Evolutionary conservation across 2,888 invertebrate species (phyloP).

Genomic region (Drosophila anomalata): DNA sequence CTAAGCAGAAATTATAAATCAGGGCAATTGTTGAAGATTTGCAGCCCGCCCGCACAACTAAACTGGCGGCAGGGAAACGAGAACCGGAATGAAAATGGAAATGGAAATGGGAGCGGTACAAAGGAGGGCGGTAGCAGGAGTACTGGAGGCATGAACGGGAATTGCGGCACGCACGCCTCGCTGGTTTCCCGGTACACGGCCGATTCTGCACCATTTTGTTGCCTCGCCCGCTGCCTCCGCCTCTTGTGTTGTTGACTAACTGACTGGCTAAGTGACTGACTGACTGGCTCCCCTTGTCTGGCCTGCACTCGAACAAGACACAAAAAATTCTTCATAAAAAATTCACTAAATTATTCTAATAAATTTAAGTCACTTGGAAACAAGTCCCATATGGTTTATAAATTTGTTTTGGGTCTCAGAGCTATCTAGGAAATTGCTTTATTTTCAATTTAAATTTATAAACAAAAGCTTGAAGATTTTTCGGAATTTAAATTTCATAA

Average conservation of each 20-base stretch:
- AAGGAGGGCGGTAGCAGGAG: not conserved
- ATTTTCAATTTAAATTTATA: constrained; percentile 1
- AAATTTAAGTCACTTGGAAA: not conserved
- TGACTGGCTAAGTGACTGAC: constrained; percentile 70
- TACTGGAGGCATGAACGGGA: constrained; percentile 7
- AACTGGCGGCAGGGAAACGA: constrained; percentile 47
- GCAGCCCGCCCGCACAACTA: constrained; percentile 78
- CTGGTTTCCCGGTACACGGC: constrained; percentile 35
- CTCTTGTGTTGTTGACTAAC: constrained; percentile 76
- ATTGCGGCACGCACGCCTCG: constrained; percentile 59
- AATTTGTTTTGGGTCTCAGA: not conserved
- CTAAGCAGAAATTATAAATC: constrained; percentile 81
- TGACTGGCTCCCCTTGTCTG: constrained; percentile 27
- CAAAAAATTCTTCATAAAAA: not conserved
- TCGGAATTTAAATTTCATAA: not conserved
- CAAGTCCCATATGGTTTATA: not conserved
- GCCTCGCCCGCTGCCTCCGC: not conserved
- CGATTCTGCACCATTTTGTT: constrained; percentile 28
- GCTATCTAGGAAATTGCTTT: not conserved
- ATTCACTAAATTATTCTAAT: constrained; percentile 2
- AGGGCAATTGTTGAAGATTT: constrained; percentile 81
- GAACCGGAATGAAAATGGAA: constrained; percentile 40
- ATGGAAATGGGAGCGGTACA: constrained; percentile 22
- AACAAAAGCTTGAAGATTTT: not conserved
- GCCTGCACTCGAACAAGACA: constrained; percentile 17